Conservation (phyloP, 2,888 invertebrate genomes). For the Plemyria rubiginata region DNA sequence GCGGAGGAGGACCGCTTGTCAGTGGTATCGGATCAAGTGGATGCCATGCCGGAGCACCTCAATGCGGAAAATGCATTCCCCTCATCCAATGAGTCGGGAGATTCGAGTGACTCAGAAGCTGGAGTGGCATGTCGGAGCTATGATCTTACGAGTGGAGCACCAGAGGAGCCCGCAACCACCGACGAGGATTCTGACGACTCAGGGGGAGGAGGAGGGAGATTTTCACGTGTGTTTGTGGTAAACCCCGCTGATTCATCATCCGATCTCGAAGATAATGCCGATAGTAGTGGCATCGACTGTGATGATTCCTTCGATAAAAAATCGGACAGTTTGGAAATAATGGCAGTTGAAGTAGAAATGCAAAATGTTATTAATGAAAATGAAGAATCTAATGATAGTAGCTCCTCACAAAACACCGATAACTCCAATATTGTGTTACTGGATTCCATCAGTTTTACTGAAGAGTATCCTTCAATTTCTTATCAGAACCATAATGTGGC, state of each 20-base stretch:
- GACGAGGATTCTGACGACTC: slow-evolving; percentile 81
- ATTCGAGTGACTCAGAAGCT: slow-evolving; percentile 74
- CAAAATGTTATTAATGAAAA: slow-evolving; percentile 60
- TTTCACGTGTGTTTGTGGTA: slow-evolving; percentile 88
- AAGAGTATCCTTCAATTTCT: slow-evolving; percentile 65
- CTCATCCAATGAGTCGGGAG: slow-evolving; percentile 81
- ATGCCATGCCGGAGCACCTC: slow-evolving; percentile 75
- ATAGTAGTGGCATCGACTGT: slow-evolving; percentile 85
- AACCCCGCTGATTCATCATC: slow-evolving; percentile 87
- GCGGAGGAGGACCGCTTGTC: slow-evolving; percentile 68
- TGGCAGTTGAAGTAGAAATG: slow-evolving; percentile 60
- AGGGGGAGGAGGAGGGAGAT: slow-evolving; percentile 84
- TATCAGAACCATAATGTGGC: slow-evolving; percentile 60
- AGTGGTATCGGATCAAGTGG: slow-evolving; percentile 61
- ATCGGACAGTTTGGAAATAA: slow-evolving; percentile 74
- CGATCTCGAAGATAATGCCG: slow-evolving; percentile 85
- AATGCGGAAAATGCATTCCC: slow-evolving; percentile 83
- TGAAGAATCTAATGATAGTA: slow-evolving; percentile 55
- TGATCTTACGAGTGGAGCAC: slow-evolving; percentile 75
- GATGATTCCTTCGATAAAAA: slow-evolving; percentile 86
- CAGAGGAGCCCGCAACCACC: slow-evolving; percentile 78
- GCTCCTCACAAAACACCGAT: slow-evolving; percentile 51
- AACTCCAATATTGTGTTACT: slow-evolving; percentile 65
- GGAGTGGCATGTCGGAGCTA: slow-evolving; percentile 76
- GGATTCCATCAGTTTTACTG: slow-evolving; percentile 70